Percentiles rank a stretch among this genome's conserved stretches.
Evolutionary conservation across 2,888 invertebrate species (phyloP).

Genomic region (Trissolcus japonicus): DNA sequence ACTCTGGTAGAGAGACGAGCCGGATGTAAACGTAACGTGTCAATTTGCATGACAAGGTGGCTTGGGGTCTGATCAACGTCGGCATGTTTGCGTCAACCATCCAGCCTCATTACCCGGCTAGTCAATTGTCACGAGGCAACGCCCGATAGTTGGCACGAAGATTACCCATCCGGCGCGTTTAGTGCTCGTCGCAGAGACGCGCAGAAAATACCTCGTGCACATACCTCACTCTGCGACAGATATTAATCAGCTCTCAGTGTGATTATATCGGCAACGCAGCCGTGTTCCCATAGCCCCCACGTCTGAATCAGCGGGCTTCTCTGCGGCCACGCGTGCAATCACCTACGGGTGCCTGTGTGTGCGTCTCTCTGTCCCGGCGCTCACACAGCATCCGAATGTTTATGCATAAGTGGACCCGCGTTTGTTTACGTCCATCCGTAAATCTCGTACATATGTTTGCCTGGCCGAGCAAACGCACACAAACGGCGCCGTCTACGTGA

Average conservation of each 20-base stretch:
- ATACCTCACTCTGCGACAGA: conserved; percentile 20
- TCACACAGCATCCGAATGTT: conserved; percentile 12
- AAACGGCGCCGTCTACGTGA: conserved; percentile 22
- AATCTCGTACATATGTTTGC: conserved; percentile 24
- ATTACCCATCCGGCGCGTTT: conserved; percentile 46
- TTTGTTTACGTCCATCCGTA: conserved; percentile 15
- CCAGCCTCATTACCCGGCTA: conserved; percentile 47
- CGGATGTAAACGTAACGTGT: conserved; percentile 42
- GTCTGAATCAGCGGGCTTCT: conserved; percentile 46
- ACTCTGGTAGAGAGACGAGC: conserved; percentile 9
- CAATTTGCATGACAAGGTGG: conserved; percentile 51
- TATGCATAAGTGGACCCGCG: conserved; percentile 35
- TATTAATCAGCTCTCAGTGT: conserved; percentile 43
- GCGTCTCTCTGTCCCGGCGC: conserved; percentile 16
- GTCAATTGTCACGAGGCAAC: conserved; percentile 54
- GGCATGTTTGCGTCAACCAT: conserved; percentile 42
- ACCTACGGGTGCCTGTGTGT: conserved; percentile 18
- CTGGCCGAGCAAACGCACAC: background rate
- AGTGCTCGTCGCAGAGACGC: conserved; percentile 22
- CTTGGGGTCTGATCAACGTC: conserved; percentile 37
- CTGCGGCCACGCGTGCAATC: conserved; percentile 55
- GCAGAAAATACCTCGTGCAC: background rate
- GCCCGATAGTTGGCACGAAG: conserved; percentile 47
- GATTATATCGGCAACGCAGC: conserved; percentile 44
- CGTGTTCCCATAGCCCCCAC: conserved; percentile 54